Conservation (phyloP, 2,113 vertebrate genomes). For the Puffinus mauretanicus region DNA sequence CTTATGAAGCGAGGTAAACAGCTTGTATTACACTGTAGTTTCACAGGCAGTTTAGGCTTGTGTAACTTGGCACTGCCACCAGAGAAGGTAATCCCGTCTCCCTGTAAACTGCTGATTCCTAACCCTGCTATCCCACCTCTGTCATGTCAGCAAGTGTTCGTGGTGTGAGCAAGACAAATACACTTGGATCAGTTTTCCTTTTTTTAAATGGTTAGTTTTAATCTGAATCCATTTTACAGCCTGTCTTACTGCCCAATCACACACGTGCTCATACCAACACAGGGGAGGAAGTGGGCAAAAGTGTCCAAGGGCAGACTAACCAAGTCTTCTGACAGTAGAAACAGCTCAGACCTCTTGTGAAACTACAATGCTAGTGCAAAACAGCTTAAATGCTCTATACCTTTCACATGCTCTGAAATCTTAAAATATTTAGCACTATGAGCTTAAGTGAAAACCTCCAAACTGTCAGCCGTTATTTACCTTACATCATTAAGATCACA, state of each 20-base stretch:
- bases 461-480: conserved; percentile 64
- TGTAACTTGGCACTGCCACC: conserved; percentile 44
- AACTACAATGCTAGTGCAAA: background rate
- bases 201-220: background rate
- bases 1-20: conserved; percentile 44
- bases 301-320: background rate
- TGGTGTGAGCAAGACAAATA: background rate
- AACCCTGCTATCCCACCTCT: background rate
- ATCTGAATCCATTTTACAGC: background rate
- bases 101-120: conserved; percentile 38
- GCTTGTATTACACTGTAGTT: conserved; percentile 35
- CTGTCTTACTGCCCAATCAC: background rate
- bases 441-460: background rate
- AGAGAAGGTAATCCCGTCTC: conserved; percentile 33
- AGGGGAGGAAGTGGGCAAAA: background rate
- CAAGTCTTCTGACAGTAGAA: background rate
- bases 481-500: conserved; percentile 94
- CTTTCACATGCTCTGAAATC: background rate
- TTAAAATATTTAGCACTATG: background rate
- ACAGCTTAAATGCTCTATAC: background rate
- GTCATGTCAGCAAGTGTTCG: background rate
- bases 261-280: background rate
- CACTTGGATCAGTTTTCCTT: background rate
- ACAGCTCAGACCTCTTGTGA: background rate
- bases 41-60: conserved; percentile 43